Percentiles rank a stretch among this genome's conserved stretches.
These are phyloP conservation scores for Dromococcyx pavoninus DNA, from an alignment of 2,797 vertebrate species.

Conservation along the genomic window DNA sequence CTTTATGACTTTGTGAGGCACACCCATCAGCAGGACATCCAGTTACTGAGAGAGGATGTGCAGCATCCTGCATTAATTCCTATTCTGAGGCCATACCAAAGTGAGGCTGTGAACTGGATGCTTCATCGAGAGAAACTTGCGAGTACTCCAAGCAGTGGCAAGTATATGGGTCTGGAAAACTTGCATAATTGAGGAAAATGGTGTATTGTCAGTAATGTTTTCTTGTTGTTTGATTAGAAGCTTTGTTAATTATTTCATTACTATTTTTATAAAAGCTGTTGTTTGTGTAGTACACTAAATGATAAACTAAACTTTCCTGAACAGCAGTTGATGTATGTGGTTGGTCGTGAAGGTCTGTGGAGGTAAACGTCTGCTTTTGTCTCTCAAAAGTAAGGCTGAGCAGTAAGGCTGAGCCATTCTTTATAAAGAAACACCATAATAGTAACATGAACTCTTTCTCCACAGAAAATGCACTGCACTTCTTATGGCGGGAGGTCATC, in stretches of 20 bases:
- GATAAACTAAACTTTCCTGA: neutral
- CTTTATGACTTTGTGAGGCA: slow-evolving; percentile 91
- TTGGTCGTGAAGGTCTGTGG: neutral
- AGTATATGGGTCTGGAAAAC: slow-evolving; percentile 48
- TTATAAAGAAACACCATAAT: neutral
- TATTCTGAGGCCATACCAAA: slow-evolving; percentile 89
- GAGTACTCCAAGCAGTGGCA: slow-evolving; percentile 64
- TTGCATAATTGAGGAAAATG: neutral
- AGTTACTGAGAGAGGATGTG: slow-evolving; percentile 78
- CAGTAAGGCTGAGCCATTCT: neutral
- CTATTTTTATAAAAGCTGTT: neutral
- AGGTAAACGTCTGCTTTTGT: neutral
- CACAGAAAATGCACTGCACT: slow-evolving; percentile 86
- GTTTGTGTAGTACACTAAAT: neutral
- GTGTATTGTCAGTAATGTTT: neutral
- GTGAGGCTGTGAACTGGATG: slow-evolving; percentile 98
- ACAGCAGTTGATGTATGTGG: neutral
- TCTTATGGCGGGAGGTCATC: slow-evolving; percentile 92
- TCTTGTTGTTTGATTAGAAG: neutral
- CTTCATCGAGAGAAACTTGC: slow-evolving; percentile 84
- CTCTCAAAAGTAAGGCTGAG: neutral
- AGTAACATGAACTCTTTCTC: slow-evolving; percentile 35
- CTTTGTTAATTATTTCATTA: neutral
- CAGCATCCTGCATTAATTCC: slow-evolving; percentile 92
- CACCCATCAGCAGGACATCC: slow-evolving; percentile 75